Conservation (phyloP, 2,888 invertebrate genomes). For the Epistrophella euchroma region DNA sequence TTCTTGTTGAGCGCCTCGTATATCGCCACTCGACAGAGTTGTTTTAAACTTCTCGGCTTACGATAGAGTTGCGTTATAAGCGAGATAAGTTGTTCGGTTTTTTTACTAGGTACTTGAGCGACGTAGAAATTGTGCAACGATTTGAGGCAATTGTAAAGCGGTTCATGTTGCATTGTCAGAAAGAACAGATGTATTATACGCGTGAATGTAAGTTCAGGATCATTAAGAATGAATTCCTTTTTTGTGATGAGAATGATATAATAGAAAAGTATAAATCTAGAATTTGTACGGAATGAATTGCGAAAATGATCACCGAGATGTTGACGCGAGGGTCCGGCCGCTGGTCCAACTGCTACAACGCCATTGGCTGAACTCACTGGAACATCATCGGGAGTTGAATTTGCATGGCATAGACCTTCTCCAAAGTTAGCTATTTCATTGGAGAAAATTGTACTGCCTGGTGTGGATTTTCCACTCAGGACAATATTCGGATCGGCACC, state of each 20-base stretch:
- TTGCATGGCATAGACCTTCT: constrained; percentile 79
- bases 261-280: constrained; percentile 87
- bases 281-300: constrained; percentile 84
- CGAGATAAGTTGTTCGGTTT: constrained; percentile 87
- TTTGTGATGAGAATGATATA: constrained; percentile 89
- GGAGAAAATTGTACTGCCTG: constrained; percentile 83
- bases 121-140: constrained; percentile 87
- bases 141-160: constrained; percentile 88
- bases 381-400: constrained; percentile 71
- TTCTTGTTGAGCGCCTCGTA: constrained; percentile 87
- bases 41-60: constrained; percentile 89
- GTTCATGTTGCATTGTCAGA: constrained; percentile 88
- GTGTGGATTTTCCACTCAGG: constrained; percentile 84
- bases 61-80: constrained; percentile 87
- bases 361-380: constrained; percentile 70
- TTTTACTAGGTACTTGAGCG: constrained; percentile 87
- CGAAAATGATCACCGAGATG: constrained; percentile 81
- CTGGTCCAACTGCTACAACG: constrained; percentile 70
- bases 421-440: constrained; percentile 83
- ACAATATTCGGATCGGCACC: constrained; percentile 90
- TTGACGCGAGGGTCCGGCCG: constrained; percentile 76
- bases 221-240: constrained; percentile 87
- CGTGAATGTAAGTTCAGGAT: constrained; percentile 87
- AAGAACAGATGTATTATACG: constrained; percentile 88
- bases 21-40: constrained; percentile 88